These are phyloP conservation scores for Gorsachius magnificus DNA, from an alignment of 2,797 vertebrate species.

Conservation along the genomic window DNA sequence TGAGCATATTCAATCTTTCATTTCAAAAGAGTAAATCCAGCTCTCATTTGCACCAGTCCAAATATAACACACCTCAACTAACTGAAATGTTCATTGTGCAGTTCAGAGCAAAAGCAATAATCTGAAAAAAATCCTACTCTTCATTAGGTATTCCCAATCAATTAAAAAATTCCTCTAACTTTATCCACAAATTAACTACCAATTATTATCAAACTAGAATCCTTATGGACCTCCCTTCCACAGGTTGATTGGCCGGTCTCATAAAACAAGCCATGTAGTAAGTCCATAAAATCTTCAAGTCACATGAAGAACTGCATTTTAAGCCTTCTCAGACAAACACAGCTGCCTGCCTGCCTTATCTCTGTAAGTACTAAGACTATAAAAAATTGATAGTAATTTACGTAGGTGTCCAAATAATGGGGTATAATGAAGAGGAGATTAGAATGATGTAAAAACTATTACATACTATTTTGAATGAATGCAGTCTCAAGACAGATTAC, in stretches of 20 bases:
- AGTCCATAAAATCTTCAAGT: not conserved
- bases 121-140: not conserved
- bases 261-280: not conserved
- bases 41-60: not conserved
- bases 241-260: not conserved
- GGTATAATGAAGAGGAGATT: not conserved
- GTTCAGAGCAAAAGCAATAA: not conserved
- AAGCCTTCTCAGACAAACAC: not conserved
- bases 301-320: not conserved
- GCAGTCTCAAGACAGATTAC: not conserved
- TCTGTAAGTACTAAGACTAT: not conserved
- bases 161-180: not conserved
- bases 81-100: not conserved
- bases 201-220: not conserved
- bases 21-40: not conserved
- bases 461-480: not conserved
- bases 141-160: not conserved
- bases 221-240: not conserved
- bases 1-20: not conserved
- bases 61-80: not conserved
- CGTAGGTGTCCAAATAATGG: not conserved
- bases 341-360: not conserved
- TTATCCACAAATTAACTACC: not conserved
- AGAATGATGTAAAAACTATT: not conserved
- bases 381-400: conserved; percentile 31